These are phyloP conservation scores for Caenorhabditis sp. DNA, from an alignment of 2,888 invertebrate species.

Conservation along the genomic window DNA sequence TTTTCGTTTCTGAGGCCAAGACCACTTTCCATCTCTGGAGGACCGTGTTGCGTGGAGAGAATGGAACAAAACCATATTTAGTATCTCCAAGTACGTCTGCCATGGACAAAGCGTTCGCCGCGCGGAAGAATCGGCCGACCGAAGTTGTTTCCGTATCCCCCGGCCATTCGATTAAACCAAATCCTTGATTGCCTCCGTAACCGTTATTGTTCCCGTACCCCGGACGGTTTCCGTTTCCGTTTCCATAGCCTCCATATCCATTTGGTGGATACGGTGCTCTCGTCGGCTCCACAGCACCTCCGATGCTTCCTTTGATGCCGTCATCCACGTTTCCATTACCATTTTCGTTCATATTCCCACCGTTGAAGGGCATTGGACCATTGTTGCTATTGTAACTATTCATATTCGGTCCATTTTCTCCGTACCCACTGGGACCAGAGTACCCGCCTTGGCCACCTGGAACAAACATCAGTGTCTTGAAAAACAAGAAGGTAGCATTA, in stretches of 20 bases:
- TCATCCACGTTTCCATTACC: constrained; percentile 3
- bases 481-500: too few species aligned
- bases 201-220: constrained; percentile 25
- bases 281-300: constrained; percentile 34
- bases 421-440: too few species aligned
- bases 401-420: too few species aligned
- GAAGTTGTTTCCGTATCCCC: constrained; percentile 37
- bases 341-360: background rate
- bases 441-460: too few species aligned
- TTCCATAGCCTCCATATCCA: too few species aligned
- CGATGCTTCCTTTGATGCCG: constrained; percentile 48
- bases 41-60: too few species aligned
- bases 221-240: constrained; percentile 6
- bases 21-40: too few species aligned
- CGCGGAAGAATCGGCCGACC: constrained; percentile 39
- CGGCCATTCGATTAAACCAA: constrained; percentile 39
- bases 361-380: constrained; percentile 22
- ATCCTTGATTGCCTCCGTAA: constrained; percentile 8
- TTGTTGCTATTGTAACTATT: constrained; percentile 39
- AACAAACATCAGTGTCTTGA: too few species aligned
- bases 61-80: too few species aligned
- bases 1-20: too few species aligned
- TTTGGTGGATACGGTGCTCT: constrained; percentile 6
- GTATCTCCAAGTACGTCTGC: constrained; percentile 20
- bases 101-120: constrained; percentile 30